phyloP scores from a whole-genome alignment of 2,113 vertebrate genomes.

The Brachionichthys hirsutus region DNA sequence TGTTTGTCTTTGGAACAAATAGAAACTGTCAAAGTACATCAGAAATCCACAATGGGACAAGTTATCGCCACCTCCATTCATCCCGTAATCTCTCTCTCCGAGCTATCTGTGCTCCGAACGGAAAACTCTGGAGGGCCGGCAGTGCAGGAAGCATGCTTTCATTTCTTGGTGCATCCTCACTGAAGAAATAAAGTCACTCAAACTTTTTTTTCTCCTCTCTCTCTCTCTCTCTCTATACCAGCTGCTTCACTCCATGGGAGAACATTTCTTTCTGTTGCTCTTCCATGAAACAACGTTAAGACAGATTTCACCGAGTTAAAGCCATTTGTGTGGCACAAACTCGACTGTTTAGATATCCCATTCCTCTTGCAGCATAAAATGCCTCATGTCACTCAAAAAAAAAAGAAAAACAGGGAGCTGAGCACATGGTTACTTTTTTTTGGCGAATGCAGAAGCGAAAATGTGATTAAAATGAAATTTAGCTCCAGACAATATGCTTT shows the following conservation, averaged over 20 bases:
- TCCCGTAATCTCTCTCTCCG: background rate
- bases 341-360: too few species aligned
- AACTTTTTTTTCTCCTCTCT: background rate
- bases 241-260: constrained; percentile 33
- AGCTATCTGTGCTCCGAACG: constrained; percentile 33
- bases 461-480: constrained; percentile 6
- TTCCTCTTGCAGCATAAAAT: too few species aligned
- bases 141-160: too few species aligned
- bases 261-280: constrained; percentile 18
- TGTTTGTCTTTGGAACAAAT: constrained; percentile 68
- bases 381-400: too few species aligned
- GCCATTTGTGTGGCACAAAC: too few species aligned
- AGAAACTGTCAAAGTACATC: constrained; percentile 63
- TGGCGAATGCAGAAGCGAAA: constrained; percentile 15
- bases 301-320: constrained; percentile 2
- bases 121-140: constrained; percentile 21
- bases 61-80: constrained; percentile 41
- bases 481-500: constrained; percentile 7
- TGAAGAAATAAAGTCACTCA: background rate
- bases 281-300: constrained; percentile 10
- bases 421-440: background rate
- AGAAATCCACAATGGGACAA: constrained; percentile 45
- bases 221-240: constrained; percentile 24
- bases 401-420: background rate
- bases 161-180: constrained; percentile 34